phyloP scores from a whole-genome alignment of 2,888 invertebrate genomes.

The Lutraria lutraria region DNA sequence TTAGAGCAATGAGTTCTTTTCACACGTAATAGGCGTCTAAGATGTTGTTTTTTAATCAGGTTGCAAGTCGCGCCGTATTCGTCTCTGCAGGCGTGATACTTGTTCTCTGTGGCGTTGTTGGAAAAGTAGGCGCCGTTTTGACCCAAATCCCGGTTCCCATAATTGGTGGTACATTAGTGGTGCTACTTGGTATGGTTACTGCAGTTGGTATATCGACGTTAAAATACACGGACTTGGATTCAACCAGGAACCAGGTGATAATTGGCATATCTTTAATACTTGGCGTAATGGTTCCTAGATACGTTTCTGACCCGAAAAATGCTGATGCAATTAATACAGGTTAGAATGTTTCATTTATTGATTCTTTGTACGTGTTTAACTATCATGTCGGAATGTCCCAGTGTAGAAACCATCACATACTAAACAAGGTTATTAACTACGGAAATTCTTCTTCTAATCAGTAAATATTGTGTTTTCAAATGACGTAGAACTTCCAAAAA shows the following conservation, averaged over 20 bases:
- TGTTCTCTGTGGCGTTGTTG: conserved; percentile 86
- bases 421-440: too few species aligned
- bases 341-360: conserved; percentile 38
- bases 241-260: conserved; percentile 95
- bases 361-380: neutral
- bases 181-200: conserved; percentile 84
- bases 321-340: conserved; percentile 79
- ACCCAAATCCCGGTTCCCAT: conserved; percentile 88
- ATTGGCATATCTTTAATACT: conserved; percentile 95
- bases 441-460: too few species aligned
- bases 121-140: conserved; percentile 87
- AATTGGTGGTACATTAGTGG: conserved; percentile 85
- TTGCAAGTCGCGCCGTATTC: conserved; percentile 87
- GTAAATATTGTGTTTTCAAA: too few species aligned
- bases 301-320: conserved; percentile 72
- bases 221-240: conserved; percentile 91
- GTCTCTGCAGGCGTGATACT: conserved; percentile 86
- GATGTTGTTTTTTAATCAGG: conserved; percentile 74
- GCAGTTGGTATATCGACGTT: conserved; percentile 85
- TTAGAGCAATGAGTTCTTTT: too few species aligned
- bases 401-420: too few species aligned
- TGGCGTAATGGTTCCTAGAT: conserved; percentile 89
- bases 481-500: too few species aligned
- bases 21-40: too few species aligned
- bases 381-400: too few species aligned